Base-by-base conservation (phyloP, 2,888 invertebrate genomes). In the Rhopalosiphum nymphaeae region DNA sequence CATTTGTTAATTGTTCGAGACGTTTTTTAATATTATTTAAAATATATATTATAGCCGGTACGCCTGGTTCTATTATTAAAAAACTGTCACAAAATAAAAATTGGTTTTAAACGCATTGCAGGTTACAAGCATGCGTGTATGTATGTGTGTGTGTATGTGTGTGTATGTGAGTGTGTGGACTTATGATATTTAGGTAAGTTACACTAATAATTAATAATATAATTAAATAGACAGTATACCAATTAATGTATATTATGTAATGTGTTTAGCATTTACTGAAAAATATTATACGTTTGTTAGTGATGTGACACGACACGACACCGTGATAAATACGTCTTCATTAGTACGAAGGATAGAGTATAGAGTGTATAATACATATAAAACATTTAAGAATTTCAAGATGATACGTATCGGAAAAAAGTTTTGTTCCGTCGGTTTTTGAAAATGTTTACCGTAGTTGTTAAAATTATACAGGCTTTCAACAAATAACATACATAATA, bases 381-480 rank as follows among this genome's bases (percentile, higher is more conserved):
- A 78, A 78, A 78, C 78, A 78, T 78, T 78, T 36, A 78, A 36
- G 21, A 78, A 36, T 78, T 78, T 78, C 78, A 78, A 78, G 78
- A 78, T 36, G 78, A 78, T 78, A 78, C n/a, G 16, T 36, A 78
- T 78, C 36, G 9, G 36, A 36, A 67, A 67, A 67, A 67, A 67
- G 16, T 78, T 13, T 78, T 78, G 21, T 36, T 21, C 9, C 21
- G 9, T 78, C 21, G 21, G 9, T 36, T 9, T 9, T 21, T 36
- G 21, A 78, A 78, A 42, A 67, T 16, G 21, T 13, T 16, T 36
- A 36, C 36, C 16, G 21, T 53, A 53, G 5, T 36, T 16, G 16
- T 67, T 67, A 67, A 67, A n/a, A 67, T 0, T 78, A 16, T 36
- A 36, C 78, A 78, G 78, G 16, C 21, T 78, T 78, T 36, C 21